Base-by-base conservation (phyloP, 2,888 invertebrate species). In the Furcula furcula region DNA sequence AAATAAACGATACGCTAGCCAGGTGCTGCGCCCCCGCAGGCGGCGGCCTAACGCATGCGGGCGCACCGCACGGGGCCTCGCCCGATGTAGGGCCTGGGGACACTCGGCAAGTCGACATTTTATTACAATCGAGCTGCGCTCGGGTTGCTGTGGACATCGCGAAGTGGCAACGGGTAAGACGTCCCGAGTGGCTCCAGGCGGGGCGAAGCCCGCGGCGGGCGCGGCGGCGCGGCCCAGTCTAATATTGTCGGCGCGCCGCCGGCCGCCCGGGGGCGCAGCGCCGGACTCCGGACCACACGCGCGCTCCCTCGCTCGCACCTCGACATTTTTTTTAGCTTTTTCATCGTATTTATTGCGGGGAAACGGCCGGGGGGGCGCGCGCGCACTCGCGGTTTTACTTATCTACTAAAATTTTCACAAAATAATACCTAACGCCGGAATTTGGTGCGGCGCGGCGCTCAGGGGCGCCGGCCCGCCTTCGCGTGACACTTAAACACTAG, bases 361-460 rank as follows among this genome's bases (percentile, higher is more conserved):
- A 50, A 43, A 47, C 46, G 47, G 43, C 53, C 56, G 43, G 49
- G 61, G 50, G 57, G 65, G 55, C 63, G 56, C 49, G 46, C 48
- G 44, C 51, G 47, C 40, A 38, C 45, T 46, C 55, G 53, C 56
- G 65, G 64, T 71, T 69, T 64, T 69, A 68, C 87, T 85, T 87
- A 86, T 46, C 79, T 82, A 86, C 86, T 86, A 87, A 84, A 86
- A 85, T 86, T 87, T 86, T 84, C 83, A 77, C 82, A 86, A 86
- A 87, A 86, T 87, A 87, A 87, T 87, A 87, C 84, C 87, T 85
- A 84, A 83, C 83, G 83, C 83, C 83, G 81, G 83, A 86, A 84
- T 84, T 83, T 82, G 64, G 75, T 76, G 70, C 71, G 71, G 76
- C 63, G 55, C 65, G 67, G 48, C 61, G 52, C 70, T 65, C 48